These are phyloP conservation scores for Macrosoma leucophasiata DNA, from an alignment of 2,888 invertebrate genomes.

Conservation along the genomic window DNA sequence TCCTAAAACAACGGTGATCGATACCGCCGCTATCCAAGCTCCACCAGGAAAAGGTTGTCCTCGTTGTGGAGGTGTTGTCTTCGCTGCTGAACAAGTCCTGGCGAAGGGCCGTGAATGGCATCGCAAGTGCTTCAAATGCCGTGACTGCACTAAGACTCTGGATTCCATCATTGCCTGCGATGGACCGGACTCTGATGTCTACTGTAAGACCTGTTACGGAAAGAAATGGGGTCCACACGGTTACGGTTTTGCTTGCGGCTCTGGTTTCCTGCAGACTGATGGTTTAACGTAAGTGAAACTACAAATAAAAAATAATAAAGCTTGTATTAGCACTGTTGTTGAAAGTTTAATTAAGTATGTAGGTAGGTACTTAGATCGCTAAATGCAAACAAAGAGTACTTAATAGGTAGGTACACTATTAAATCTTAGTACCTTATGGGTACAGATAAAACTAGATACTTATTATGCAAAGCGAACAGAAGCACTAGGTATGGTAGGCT, in stretches of 20 bases:
- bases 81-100: conserved; percentile 94
- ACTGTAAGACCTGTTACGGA: conserved; percentile 98
- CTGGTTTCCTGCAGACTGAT: conserved; percentile 94
- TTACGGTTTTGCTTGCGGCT: conserved; percentile 96
- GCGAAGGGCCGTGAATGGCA: conserved; percentile 95
- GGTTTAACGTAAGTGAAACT: conserved; percentile 88
- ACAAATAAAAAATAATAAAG: too few relatives aligned
- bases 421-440: too few relatives aligned
- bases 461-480: too few relatives aligned
- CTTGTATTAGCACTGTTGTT: too few relatives aligned
- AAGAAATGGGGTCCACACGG: conserved; percentile 98
- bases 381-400: too few relatives aligned
- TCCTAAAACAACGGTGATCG: conserved; percentile 84
- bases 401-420: too few relatives aligned
- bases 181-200: conserved; percentile 93
- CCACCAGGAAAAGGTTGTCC: conserved; percentile 92
- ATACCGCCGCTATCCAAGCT: conserved; percentile 87
- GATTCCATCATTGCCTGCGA: conserved; percentile 98
- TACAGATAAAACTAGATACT: too few relatives aligned
- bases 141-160: conserved; percentile 93
- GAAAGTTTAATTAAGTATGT: too few relatives aligned
- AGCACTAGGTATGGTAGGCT: too few relatives aligned
- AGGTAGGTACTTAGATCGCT: too few relatives aligned
- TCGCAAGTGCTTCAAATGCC: conserved; percentile 95
- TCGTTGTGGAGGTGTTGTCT: conserved; percentile 92